A percentile compares a stretch with the other conserved stretches of the same genome.
phyloP scores from a whole-genome alignment of 2,888 invertebrate species.

The Caenorhabditis afra region DNA sequence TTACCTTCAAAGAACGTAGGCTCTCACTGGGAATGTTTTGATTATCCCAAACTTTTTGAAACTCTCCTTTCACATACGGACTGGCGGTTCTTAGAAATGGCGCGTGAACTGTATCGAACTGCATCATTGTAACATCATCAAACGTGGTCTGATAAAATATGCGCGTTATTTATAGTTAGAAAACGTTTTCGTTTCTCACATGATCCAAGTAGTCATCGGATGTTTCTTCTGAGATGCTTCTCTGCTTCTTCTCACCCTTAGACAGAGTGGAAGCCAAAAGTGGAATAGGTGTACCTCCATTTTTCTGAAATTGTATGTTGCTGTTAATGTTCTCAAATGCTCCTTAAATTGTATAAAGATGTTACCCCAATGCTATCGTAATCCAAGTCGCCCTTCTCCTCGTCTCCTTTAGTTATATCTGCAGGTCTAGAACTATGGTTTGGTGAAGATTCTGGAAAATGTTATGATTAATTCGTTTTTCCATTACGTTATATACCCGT shows the following conservation, averaged over 20 bases:
- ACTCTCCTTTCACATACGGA: slow-evolving; percentile 66
- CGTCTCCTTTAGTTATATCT: slow-evolving; percentile 1
- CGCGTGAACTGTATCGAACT: slow-evolving; percentile 67
- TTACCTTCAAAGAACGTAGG: slow-evolving; percentile 72
- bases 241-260: slow-evolving; percentile 9
- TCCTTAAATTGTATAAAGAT: neutral
- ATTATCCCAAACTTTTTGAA: slow-evolving; percentile 74
- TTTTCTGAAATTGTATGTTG: slow-evolving; percentile 24
- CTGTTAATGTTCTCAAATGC: too few relatives aligned
- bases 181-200: slow-evolving; percentile 37
- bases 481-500: slow-evolving; percentile 23
- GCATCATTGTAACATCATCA: slow-evolving; percentile 69
- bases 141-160: slow-evolving; percentile 58
- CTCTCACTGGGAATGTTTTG: slow-evolving; percentile 76
- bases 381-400: slow-evolving; percentile 12
- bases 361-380: slow-evolving; percentile 49
- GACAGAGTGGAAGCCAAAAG: slow-evolving; percentile 27
- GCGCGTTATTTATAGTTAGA: neutral
- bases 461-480: neutral
- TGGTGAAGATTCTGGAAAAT: slow-evolving; percentile 16
- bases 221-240: slow-evolving; percentile 1
- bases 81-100: slow-evolving; percentile 74
- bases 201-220: slow-evolving; percentile 59
- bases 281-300: slow-evolving; percentile 56
- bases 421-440: slow-evolving; percentile 27